Evolutionary conservation across 35 echinoderm and acorn worm species (phyloP), one percentile per base, ranked within the genome.

Genomic region (Diadema setosum): DNA sequence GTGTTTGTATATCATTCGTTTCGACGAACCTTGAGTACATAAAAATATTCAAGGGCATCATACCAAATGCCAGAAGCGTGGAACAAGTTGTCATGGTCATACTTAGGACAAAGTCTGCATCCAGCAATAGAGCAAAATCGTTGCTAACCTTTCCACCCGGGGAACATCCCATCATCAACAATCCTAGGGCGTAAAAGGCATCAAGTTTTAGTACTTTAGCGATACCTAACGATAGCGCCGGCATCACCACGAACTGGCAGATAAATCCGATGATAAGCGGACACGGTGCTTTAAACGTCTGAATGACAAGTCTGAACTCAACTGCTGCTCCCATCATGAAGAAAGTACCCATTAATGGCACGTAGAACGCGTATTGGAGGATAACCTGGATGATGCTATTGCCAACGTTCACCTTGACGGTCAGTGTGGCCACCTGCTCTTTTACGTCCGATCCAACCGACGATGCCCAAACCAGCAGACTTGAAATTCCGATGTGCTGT

Each of bases 91-190:
- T 91, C 90, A 91, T 91, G 0, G 90, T 91, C 20, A 91, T 18
- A 23, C 90, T 91, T 0, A 91, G 83, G 39, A 59, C 45, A 5
- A 80, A 60, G 36, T 91, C 90, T 50, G 46, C 65, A 49, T 91
- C 82, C 4, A 91, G 49, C 3, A 91, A 70, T 1, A 91, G 9
- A 34, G 82, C 42, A 7, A 85, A 85, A 21, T 85, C 63, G 27
- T 91, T 91, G 42, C 90, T 91, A 5, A 81, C 40, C 49, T 83
- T 67, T n/a, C 90, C 90, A 46, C 90, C 83, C 23, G 90, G 90
- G 29, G 65, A 80, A 40, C 82, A 91, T 5, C 90, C 90, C 17
- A 80, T 31, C 12, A 91, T 33, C 6, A 91, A 39, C 46, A 91
- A 35, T 11, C 90, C 90, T 16, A 91, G 9, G 16, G 90, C 83